These are phyloP conservation scores for Myiagra hebetior DNA, from an alignment of 2,113 vertebrate genomes.

Conservation along the genomic window DNA sequence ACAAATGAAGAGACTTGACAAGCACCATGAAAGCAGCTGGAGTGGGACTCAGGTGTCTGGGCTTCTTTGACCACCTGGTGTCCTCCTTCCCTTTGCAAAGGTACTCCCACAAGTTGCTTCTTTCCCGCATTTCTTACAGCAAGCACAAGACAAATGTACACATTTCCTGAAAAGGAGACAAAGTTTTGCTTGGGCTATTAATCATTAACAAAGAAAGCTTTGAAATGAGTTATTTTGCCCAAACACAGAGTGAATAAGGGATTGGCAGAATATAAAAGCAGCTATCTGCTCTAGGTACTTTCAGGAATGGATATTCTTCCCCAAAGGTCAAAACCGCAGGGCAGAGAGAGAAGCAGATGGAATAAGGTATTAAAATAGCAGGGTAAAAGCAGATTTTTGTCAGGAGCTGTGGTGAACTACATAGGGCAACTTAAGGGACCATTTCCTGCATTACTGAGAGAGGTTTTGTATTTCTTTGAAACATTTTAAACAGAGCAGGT, in stretches of 20 bases:
- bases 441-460: background rate
- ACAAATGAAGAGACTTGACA: background rate
- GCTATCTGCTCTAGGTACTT: background rate
- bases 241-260: background rate
- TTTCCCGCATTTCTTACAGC: background rate
- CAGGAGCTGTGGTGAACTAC: background rate
- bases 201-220: background rate
- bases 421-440: background rate
- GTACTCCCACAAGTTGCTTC: background rate
- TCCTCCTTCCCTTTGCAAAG: background rate
- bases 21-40: fast-evolving
- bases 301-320: background rate
- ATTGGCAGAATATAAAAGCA: background rate
- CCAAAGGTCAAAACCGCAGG: background rate
- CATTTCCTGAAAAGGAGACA: fast-evolving
- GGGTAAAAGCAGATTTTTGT: background rate
- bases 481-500: background rate
- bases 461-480: background rate
- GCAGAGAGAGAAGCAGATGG: background rate
- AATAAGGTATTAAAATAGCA: background rate
- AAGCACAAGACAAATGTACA: background rate
- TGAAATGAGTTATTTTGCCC: background rate
- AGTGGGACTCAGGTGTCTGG: background rate
- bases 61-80: background rate
- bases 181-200: background rate